Evolutionary conservation across 1,140 invertebrate species (phyloP).

Genomic region (Drosophila trapezifrons): DNA sequence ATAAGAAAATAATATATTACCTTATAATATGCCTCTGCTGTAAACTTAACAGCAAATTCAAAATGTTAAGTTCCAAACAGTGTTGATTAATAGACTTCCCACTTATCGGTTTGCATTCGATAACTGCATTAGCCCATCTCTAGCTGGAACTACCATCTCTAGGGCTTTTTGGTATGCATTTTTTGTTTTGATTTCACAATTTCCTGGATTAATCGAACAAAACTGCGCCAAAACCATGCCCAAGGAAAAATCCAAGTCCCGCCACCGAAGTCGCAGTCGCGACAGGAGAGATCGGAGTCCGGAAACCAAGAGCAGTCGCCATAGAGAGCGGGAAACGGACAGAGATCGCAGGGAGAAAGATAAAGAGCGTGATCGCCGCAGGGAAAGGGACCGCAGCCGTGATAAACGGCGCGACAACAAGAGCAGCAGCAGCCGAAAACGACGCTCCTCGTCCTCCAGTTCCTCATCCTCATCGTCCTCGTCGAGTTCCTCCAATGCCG

Average conservation of each 20-base stretch:
- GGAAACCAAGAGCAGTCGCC: conserved; percentile 26
- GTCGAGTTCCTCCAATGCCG: conserved; percentile 15
- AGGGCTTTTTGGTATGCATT: neutral
- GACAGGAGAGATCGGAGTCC: conserved; percentile 13
- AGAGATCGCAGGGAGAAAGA: conserved; percentile 37
- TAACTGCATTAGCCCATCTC: neutral
- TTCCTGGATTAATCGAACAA: conserved; percentile 9
- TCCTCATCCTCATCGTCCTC: conserved; percentile 35
- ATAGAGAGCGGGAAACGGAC: conserved; percentile 33
- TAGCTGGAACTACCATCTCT: neutral
- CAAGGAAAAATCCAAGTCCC: conserved; percentile 51
- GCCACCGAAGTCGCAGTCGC: conserved; percentile 49
- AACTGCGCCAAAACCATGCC: conserved; percentile 40
- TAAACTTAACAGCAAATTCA: too few species aligned
- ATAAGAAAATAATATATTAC: too few species aligned
- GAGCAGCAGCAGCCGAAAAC: conserved; percentile 33
- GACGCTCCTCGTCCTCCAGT: conserved; percentile 24
- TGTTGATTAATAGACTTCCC: neutral
- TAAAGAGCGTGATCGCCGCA: conserved; percentile 11
- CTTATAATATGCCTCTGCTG: too few species aligned
- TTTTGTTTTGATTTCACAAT: conserved; percentile 46
- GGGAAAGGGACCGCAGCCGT: conserved; percentile 32
- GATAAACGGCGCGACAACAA: conserved; percentile 14
- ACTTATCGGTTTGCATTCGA: neutral
- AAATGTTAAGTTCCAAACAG: neutral